Evolutionary conservation across 2,797 vertebrate genomes (phyloP).

Genomic region (Anguilla pacifica): DNA sequence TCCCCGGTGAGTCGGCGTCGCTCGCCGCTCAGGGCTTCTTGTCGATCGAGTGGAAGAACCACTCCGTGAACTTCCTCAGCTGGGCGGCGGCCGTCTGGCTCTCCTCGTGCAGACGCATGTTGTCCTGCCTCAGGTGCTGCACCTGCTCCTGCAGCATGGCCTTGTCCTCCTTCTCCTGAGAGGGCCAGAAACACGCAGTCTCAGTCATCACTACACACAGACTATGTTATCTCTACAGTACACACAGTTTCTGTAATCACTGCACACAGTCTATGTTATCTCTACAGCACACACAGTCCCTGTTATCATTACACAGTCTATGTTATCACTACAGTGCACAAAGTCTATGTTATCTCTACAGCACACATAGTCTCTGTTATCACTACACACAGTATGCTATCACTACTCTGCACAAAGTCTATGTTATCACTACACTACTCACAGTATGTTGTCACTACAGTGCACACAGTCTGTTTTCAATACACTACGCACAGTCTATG

Average conservation of each 20-base stretch:
- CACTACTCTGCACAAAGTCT: not conserved
- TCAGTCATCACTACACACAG: not conserved
- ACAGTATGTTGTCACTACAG: not conserved
- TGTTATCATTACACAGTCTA: not conserved
- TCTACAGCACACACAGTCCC: not conserved
- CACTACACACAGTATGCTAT: not conserved
- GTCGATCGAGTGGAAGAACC: slow-evolving; percentile 82
- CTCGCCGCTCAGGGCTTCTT: slow-evolving; percentile 67
- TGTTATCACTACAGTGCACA: not conserved
- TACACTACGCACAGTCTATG: too few relatives aligned
- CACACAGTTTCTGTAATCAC: not conserved
- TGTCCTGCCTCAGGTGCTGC: slow-evolving; percentile 80
- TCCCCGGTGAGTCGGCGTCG: not conserved
- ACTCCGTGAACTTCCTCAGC: slow-evolving; percentile 81
- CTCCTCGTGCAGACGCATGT: slow-evolving; percentile 83
- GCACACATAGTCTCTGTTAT: not conserved
- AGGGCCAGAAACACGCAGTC: not conserved
- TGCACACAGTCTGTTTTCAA: not conserved
- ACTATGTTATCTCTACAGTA: not conserved
- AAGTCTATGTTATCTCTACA: not conserved
- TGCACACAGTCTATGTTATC: not conserved
- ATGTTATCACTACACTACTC: not conserved
- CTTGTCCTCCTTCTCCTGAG: slow-evolving; percentile 86
- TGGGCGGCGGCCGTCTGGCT: slow-evolving; percentile 82
- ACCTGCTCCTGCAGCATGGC: slow-evolving; percentile 82